These are phyloP conservation scores for Phrynocephalus versicolor DNA, from an alignment of 2,113 vertebrate genomes.

Conservation along the genomic window DNA sequence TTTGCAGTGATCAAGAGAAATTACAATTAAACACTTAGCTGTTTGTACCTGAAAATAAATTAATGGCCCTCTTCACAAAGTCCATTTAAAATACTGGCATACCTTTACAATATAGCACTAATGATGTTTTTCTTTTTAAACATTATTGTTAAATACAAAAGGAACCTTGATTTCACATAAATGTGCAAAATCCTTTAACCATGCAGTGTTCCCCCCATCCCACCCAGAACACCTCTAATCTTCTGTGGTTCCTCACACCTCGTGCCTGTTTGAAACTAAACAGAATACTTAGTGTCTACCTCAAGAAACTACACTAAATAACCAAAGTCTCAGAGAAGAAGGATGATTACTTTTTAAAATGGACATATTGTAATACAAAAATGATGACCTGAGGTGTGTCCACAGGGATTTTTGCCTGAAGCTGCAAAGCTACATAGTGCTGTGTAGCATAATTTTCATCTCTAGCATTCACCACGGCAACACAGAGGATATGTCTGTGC, in stretches of 20 bases:
- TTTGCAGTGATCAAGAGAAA: conserved; percentile 63
- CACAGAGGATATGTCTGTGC: too few relatives aligned
- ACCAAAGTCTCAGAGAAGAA: neutral
- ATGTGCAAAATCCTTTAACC: too few relatives aligned
- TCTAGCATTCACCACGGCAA: too few relatives aligned
- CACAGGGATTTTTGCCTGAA: too few relatives aligned
- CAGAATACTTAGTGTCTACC: neutral
- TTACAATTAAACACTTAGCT: conserved; percentile 50
- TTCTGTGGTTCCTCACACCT: neutral
- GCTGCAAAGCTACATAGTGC: too few relatives aligned
- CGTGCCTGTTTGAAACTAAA: neutral
- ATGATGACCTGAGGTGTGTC: too few relatives aligned
- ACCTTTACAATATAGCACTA: conserved; percentile 31
- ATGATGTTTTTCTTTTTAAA: conserved; percentile 37
- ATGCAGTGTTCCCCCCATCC: too few relatives aligned
- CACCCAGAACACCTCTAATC: neutral
- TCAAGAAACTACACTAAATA: neutral
- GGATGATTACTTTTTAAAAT: neutral
- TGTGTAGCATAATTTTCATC: too few relatives aligned
- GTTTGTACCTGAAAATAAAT: conserved; percentile 70
- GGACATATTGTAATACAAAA: too few relatives aligned
- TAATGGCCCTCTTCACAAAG: conserved; percentile 36
- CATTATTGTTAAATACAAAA: conserved; percentile 1
- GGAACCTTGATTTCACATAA: conserved; percentile 6
- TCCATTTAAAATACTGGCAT: conserved; percentile 34